A percentile compares a stretch with the other conserved stretches of the same genome.
These are phyloP conservation scores for Petromus typicus DNA, from an alignment of 2,113 vertebrate genomes.

Conservation along the genomic window DNA sequence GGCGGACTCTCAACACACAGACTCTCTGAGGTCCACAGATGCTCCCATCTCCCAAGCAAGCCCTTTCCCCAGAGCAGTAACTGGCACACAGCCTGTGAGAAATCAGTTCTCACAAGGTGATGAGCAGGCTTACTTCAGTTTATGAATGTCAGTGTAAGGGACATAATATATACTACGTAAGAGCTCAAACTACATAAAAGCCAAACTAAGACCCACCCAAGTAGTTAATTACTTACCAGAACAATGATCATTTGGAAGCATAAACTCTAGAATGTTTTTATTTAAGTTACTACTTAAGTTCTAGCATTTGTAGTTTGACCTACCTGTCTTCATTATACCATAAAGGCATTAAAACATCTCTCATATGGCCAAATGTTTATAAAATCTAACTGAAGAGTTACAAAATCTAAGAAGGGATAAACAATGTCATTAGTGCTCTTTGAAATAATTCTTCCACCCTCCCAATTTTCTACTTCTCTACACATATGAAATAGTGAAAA, in stretches of 20 bases:
- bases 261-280: conserved; percentile 44
- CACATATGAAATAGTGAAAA: conserved; percentile 1
- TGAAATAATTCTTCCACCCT: conserved; percentile 42
- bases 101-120: conserved; percentile 50
- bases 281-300: conserved; percentile 50
- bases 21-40: not conserved
- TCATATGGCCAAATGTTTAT: not conserved
- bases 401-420: conserved; percentile 51
- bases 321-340: not conserved
- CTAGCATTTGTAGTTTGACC: conserved; percentile 29
- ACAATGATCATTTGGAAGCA: conserved; percentile 36
- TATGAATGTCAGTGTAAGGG: conserved; percentile 22
- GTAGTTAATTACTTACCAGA: conserved; percentile 35
- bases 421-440: conserved; percentile 5
- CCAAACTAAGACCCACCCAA: conserved; percentile 33
- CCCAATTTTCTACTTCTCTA: conserved; percentile 54
- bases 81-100: conserved; percentile 36
- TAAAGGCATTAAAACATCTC: conserved; percentile 21
- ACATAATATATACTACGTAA: not conserved
- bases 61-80: conserved; percentile 38
- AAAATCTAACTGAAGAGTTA: not conserved
- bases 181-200: conserved; percentile 57
- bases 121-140: conserved; percentile 44
- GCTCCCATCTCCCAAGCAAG: conserved; percentile 26
- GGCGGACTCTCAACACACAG: not conserved